Conservation (phyloP, 1,140 invertebrate species). For the Rhysida immarginata region DNA sequence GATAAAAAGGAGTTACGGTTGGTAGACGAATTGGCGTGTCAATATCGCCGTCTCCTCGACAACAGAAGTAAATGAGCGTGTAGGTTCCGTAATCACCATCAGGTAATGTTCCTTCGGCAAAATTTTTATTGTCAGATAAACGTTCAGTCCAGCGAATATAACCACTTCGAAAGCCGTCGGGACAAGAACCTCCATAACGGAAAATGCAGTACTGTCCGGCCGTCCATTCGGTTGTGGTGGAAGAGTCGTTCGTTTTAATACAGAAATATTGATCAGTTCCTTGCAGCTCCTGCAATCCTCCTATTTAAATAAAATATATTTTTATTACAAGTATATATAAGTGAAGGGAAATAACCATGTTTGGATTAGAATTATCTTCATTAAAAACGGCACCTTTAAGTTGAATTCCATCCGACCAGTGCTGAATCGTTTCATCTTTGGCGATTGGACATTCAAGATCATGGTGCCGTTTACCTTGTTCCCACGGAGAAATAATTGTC, state of each 20-base stretch:
- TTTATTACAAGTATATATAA: background rate
- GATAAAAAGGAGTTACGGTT: slow-evolving; percentile 20
- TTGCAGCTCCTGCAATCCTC: slow-evolving; percentile 9
- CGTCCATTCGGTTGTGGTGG: slow-evolving; percentile 9
- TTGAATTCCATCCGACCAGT: slow-evolving; percentile 19
- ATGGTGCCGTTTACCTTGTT: slow-evolving; percentile 17
- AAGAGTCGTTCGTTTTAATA: slow-evolving; percentile 12
- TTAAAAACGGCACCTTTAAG: slow-evolving; percentile 15
- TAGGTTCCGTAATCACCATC: slow-evolving; percentile 18
- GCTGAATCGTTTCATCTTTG: slow-evolving; percentile 16
- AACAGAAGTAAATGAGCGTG: slow-evolving; percentile 22
- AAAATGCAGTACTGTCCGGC: slow-evolving; percentile 23
- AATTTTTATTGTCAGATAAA: background rate
- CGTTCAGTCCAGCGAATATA: slow-evolving; percentile 20
- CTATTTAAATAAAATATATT: slow-evolving; percentile 3
- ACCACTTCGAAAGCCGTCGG: slow-evolving; percentile 18
- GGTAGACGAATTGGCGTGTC: slow-evolving; percentile 19
- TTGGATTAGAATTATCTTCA: background rate
- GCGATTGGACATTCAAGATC: slow-evolving; percentile 15
- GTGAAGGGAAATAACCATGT: background rate
- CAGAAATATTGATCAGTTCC: slow-evolving; percentile 21
- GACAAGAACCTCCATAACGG: slow-evolving; percentile 20
- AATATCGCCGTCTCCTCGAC: slow-evolving; percentile 19
- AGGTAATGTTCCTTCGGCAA: slow-evolving; percentile 13
- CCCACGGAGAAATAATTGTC: slow-evolving; percentile 14